These are phyloP conservation scores for Drosophila eugracilis DNA, from an alignment of 1,140 invertebrate genomes.

Conservation along the genomic window DNA sequence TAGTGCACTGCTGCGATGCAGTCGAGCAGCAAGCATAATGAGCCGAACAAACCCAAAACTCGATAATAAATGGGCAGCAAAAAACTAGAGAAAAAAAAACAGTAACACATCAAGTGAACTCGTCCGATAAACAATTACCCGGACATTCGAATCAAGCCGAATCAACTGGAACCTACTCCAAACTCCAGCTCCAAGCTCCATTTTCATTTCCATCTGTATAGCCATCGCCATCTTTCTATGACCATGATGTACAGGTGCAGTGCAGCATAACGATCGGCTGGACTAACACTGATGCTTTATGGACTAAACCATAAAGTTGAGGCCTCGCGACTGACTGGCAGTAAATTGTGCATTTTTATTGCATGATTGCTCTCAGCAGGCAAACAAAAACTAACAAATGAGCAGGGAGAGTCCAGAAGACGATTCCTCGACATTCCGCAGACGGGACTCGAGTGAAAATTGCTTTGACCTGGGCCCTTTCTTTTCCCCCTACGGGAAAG, in stretches of 20 bases:
- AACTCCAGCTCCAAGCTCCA: constrained; percentile 5
- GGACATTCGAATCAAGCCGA: constrained; percentile 65
- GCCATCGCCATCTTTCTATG: not conserved
- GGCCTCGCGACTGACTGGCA: constrained; percentile 39
- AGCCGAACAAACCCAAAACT: constrained; percentile 53
- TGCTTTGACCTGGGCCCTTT: constrained; percentile 29
- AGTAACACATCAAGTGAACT: constrained; percentile 60
- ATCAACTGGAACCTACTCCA: constrained; percentile 59
- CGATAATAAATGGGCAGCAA: constrained; percentile 42
- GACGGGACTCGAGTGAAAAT: constrained; percentile 34
- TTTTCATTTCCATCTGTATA: not conserved
- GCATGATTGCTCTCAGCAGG: constrained; percentile 51
- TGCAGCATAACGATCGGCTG: constrained; percentile 43
- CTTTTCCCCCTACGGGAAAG: constrained; percentile 27
- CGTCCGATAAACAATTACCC: constrained; percentile 68
- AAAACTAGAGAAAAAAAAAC: constrained; percentile 12
- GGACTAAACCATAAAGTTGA: constrained; percentile 56
- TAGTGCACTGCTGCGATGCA: constrained; percentile 58
- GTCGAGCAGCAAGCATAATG: constrained; percentile 55
- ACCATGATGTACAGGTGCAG: constrained; percentile 43
- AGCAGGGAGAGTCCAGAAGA: constrained; percentile 5
- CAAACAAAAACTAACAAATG: constrained; percentile 21
- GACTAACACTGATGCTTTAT: constrained; percentile 38
- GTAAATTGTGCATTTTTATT: constrained; percentile 59
- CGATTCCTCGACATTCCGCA: constrained; percentile 30